A percentile compares a stretch with the other conserved stretches of the same genome.
Evolutionary conservation across 2,888 invertebrate genomes (phyloP).

Genomic region (Oligia strigilis): DNA sequence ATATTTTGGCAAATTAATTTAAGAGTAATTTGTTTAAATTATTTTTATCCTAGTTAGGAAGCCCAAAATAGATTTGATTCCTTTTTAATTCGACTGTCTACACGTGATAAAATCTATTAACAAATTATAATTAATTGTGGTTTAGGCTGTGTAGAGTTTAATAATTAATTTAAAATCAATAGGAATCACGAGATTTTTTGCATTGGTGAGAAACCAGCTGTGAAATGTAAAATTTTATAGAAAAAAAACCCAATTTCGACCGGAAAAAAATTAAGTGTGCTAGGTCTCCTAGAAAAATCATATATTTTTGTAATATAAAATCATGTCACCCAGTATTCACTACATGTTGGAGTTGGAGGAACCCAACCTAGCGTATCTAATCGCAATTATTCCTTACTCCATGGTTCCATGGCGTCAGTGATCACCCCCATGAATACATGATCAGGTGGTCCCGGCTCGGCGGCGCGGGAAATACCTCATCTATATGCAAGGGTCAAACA

Average conservation of each 20-base stretch:
- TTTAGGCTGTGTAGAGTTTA: not conserved
- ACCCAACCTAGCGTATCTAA: slow-evolving; percentile 28
- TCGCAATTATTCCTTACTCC: slow-evolving; percentile 59
- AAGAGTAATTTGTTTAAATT: slow-evolving; percentile 11
- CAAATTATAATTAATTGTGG: not conserved
- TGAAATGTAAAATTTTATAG: not conserved
- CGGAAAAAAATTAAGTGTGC: not conserved
- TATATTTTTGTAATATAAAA: not conserved
- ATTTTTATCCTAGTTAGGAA: not conserved
- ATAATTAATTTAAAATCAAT: not conserved
- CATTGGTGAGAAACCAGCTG: not conserved
- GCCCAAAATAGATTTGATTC: not conserved
- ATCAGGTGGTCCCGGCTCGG: slow-evolving; percentile 76
- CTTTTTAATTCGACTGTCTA: not conserved
- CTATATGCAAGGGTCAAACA: slow-evolving; percentile 85
- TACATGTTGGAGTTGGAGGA: not conserved
- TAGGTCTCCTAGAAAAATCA: not conserved
- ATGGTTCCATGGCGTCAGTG: slow-evolving; percentile 66
- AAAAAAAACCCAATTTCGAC: not conserved
- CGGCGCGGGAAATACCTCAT: slow-evolving; percentile 82
- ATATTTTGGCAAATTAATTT: slow-evolving; percentile 19
- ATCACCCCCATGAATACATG: slow-evolving; percentile 85
- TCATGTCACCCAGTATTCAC: not conserved
- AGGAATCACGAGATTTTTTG: not conserved
- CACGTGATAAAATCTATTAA: not conserved